phyloP scores from a whole-genome alignment of 2,113 vertebrate genomes.

The Sigmodon hispidus region DNA sequence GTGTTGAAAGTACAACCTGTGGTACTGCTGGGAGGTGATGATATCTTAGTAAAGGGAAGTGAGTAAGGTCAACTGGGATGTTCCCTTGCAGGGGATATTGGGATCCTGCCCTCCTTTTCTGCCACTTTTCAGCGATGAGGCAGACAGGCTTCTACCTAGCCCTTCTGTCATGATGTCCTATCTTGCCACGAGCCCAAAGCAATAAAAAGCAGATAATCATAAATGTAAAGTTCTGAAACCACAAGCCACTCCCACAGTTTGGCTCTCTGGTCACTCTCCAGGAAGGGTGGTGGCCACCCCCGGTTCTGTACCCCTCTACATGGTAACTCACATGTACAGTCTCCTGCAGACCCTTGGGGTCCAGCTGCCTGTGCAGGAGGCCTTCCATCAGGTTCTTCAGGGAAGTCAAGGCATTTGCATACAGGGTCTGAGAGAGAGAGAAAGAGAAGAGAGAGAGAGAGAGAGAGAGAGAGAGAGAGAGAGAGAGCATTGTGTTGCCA shows the following conservation, averaged over 20 bases:
- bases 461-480: background rate
- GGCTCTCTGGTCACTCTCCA: background rate
- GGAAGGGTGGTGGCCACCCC: no score
- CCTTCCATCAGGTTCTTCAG: slow-evolving; percentile 67
- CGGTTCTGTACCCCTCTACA: fast-evolving
- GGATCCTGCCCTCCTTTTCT: background rate
- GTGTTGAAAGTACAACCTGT: background rate
- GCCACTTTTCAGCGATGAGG: background rate
- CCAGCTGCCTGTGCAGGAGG: slow-evolving; percentile 70
- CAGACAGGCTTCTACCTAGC: background rate
- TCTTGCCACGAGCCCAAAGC: background rate
- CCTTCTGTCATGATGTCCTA: background rate
- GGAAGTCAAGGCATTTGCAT: background rate
- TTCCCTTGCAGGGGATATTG: background rate
- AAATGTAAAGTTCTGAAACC: background rate
- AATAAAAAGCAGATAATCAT: background rate
- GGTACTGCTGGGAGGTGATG: background rate
- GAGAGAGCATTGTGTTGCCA: fast-evolving
- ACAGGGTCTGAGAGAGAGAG: slow-evolving; percentile 26
- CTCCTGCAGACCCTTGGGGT: slow-evolving; percentile 75
- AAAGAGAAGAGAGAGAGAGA: background rate
- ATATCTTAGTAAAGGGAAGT: background rate
- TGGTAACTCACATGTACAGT: slow-evolving; percentile 62
- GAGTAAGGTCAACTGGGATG: background rate
- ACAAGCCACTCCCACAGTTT: background rate